phyloP scores from a whole-genome alignment of 2,888 invertebrate genomes.

The Pristionchus exspectatus region DNA sequence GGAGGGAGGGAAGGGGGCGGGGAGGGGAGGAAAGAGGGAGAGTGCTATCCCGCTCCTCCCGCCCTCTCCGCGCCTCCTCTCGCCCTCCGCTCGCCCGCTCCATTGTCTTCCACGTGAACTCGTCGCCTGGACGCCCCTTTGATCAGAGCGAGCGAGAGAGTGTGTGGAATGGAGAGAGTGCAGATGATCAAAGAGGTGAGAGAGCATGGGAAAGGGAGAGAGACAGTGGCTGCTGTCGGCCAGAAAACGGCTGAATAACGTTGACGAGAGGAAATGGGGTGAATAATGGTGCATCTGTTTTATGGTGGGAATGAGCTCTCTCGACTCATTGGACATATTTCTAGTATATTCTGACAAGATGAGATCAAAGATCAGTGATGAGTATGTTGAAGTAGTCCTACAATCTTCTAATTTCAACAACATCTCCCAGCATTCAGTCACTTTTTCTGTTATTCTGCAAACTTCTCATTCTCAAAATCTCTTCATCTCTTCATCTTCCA shows the following conservation, averaged over 20 bases:
- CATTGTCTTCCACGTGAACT: constrained; percentile 25
- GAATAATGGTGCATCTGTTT: constrained; percentile 28
- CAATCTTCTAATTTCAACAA: too few relatives aligned
- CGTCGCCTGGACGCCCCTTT: neutral
- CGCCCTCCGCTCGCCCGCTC: neutral
- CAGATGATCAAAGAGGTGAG: neutral
- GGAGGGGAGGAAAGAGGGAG: neutral
- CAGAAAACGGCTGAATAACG: constrained; percentile 7
- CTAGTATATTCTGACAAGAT: neutral
- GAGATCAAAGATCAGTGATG: too few relatives aligned
- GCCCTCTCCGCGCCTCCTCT: neutral
- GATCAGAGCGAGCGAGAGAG: constrained; percentile 4
- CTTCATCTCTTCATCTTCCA: neutral
- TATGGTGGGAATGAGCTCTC: neutral
- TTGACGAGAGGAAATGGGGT: constrained; percentile 31
- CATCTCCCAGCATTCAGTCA: too few relatives aligned
- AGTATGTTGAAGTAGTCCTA: too few relatives aligned
- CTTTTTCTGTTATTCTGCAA: too few relatives aligned
- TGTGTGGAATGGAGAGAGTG: neutral
- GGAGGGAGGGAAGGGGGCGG: neutral
- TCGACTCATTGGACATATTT: neutral
- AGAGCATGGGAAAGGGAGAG: neutral
- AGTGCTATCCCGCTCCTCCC: neutral
- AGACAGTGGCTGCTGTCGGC: neutral
- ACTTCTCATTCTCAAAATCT: neutral